phyloP scores from a whole-genome alignment of 2,113 vertebrate species.

The Sinocyclocheilus maitianheensis region DNA sequence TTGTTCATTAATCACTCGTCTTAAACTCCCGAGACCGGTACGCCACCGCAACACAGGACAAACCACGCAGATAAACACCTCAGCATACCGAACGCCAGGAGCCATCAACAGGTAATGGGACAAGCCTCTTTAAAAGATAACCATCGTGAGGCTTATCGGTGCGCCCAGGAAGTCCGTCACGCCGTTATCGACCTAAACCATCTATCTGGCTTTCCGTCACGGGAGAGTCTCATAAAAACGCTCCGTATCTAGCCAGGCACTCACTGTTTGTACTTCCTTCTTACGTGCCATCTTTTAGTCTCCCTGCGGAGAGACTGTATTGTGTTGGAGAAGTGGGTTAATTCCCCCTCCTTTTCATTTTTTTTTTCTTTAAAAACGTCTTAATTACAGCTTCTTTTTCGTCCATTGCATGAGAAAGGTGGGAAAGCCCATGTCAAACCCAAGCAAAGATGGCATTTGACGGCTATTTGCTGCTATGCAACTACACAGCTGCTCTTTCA shows the following conservation, averaged over 20 bases:
- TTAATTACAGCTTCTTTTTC: conserved; percentile 69
- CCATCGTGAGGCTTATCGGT: conserved; percentile 77
- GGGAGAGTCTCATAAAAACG: conserved; percentile 46
- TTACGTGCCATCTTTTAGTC: not conserved
- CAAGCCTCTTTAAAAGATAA: conserved; percentile 75
- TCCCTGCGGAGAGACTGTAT: conserved; percentile 33
- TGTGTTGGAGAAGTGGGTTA: conserved; percentile 54
- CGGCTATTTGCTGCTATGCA: conserved; percentile 75
- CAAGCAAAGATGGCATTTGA: conserved; percentile 72
- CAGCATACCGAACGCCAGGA: conserved; percentile 46
- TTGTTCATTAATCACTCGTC: conserved; percentile 81
- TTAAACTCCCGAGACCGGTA: conserved; percentile 57
- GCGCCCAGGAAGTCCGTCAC: conserved; percentile 76
- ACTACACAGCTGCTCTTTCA: conserved; percentile 76
- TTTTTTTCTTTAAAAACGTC: conserved; percentile 55
- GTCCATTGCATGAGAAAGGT: conserved; percentile 6
- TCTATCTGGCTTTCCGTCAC: conserved; percentile 73
- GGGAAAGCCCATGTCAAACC: conserved; percentile 49
- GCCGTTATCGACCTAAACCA: conserved; percentile 70
- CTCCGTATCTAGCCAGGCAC: conserved; percentile 21
- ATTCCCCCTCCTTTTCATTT: conserved; percentile 24
- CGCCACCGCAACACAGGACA: too few species aligned
- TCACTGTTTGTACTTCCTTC: conserved; percentile 21
- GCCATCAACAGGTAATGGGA: conserved; percentile 71
- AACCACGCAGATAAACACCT: not conserved